Percentiles rank a stretch among this genome's conserved stretches.
These are phyloP conservation scores for Drosophila azteca DNA, from an alignment of 1,140 invertebrate genomes.

Conservation along the genomic window DNA sequence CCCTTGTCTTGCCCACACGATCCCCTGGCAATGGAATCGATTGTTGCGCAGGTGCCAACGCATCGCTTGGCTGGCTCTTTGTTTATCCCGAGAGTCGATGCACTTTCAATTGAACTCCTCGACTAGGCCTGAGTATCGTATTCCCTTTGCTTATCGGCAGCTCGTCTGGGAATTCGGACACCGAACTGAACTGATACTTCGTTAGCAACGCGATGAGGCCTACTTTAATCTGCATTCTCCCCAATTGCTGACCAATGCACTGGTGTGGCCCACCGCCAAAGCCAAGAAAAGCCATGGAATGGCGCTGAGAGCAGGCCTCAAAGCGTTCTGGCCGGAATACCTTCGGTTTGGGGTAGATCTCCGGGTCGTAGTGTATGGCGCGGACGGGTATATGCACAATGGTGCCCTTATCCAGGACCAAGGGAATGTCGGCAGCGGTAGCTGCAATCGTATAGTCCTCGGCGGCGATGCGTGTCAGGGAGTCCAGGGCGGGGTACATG, in stretches of 20 bases:
- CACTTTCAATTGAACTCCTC: slow-evolving; percentile 44
- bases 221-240: slow-evolving; percentile 59
- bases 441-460: slow-evolving; percentile 84
- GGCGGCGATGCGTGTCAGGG: slow-evolving; percentile 84
- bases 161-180: slow-evolving; percentile 3
- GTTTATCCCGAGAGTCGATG: slow-evolving; percentile 10
- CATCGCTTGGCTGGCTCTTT: too few species aligned
- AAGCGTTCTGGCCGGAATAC: slow-evolving; percentile 46
- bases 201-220: slow-evolving; percentile 53
- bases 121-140: slow-evolving; percentile 71
- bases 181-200: slow-evolving; percentile 71
- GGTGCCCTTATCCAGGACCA: slow-evolving; percentile 83
- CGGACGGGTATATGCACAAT: slow-evolving; percentile 68
- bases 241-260: slow-evolving; percentile 85
- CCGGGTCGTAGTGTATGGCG: slow-evolving; percentile 49
- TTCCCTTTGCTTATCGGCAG: slow-evolving; percentile 74
- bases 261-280: slow-evolving; percentile 89
- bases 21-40: too few species aligned
- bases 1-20: too few species aligned
- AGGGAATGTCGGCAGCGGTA: slow-evolving; percentile 25
- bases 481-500: slow-evolving; percentile 84
- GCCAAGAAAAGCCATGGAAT: slow-evolving; percentile 85
- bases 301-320: slow-evolving; percentile 27
- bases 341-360: slow-evolving; percentile 41
- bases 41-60: too few species aligned